Base-by-base conservation (phyloP, 2,113 vertebrate genomes). In the Cynocephalus volans region DNA sequence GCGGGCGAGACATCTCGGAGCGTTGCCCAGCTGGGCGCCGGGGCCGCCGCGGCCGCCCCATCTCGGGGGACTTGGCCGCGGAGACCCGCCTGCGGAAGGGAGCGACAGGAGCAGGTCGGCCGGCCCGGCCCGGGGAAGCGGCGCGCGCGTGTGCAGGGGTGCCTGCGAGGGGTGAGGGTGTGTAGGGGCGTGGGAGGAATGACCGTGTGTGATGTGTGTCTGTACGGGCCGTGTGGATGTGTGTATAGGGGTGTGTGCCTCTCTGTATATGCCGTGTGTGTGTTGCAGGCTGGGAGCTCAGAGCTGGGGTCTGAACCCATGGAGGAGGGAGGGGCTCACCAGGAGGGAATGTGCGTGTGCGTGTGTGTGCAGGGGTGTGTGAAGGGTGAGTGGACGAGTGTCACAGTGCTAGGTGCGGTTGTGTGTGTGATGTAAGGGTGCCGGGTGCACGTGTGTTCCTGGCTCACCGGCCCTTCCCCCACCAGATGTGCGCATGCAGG, bases 361-460 rank as follows among this genome's bases (percentile, higher is more conserved):
- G 62, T 21, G 26, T n/a, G 52, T 56, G 28, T 33, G 36, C 93
- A 97, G 82, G 92, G 83, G 73, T 82, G 64, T 97, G 88, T 97
- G 90, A 97, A 91, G 95, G 96, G 95, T 95, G 95, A 95, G 90
- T 90, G 91, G 48, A 64, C 73, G 97, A 93, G 92, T 93, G 89
- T 92, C 93, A 23, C 9, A 69, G 90, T 58, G 95, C 76, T 96
- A 92, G 81, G 90, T 96, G 93, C 79, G 92, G 93, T 52, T 60
- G n/a, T 70, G 75, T 73, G 76, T 64, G 92, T 95, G 96, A 95
- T 95, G 97, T 90, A 82, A 93, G 88, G 73, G 75, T 95, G 64
- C 72, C 0, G 21, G 73, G 83, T 97, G 83, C 97, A 96, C 80
- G 65, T 97, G 96, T 91, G 91, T 93, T 86, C 94, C 86, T 69